A percentile compares a stretch with the other conserved stretches of the same genome.
Evolutionary conservation across 2,797 vertebrate genomes (phyloP).

Genomic region (Ctenosaura bakeri): DNA sequence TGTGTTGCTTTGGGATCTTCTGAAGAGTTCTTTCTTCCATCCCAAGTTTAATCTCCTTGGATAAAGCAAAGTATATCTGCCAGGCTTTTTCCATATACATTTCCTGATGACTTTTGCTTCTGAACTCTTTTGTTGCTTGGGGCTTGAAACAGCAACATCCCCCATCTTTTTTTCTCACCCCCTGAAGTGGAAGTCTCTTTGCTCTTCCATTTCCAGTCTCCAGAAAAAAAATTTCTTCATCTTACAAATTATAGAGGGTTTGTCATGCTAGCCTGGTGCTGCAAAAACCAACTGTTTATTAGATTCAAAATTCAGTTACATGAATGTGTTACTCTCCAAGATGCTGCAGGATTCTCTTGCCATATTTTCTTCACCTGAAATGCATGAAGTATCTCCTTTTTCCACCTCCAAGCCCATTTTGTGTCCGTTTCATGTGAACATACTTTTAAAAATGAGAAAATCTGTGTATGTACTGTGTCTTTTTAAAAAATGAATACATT

Average conservation of each 20-base stretch:
- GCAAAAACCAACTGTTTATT: not conserved
- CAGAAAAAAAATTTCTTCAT: not conserved
- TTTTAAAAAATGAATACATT: not conserved
- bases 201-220: not conserved
- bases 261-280: not conserved
- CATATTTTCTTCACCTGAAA: not conserved
- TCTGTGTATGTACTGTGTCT: not conserved
- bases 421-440: not conserved
- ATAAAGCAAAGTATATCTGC: slow-evolving; percentile 46
- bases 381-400: not conserved
- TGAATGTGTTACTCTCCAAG: not conserved
- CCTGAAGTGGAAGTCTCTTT: not conserved
- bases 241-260: not conserved
- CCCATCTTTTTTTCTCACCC: not conserved
- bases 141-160: not conserved
- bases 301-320: not conserved
- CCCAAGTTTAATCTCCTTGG: slow-evolving; percentile 53
- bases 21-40: slow-evolving; percentile 49
- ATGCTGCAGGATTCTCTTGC: not conserved
- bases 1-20: slow-evolving; percentile 48
- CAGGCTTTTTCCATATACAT: slow-evolving; percentile 10
- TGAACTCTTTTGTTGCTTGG: not conserved
- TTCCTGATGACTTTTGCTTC: slow-evolving; percentile 34
- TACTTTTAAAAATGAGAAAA: no score
- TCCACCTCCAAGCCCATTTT: not conserved